Evolutionary conservation across 2,113 vertebrate species (phyloP), one percentile per base, ranked within the genome.

Genomic region (Xenotilapia flavipinnis): DNA sequence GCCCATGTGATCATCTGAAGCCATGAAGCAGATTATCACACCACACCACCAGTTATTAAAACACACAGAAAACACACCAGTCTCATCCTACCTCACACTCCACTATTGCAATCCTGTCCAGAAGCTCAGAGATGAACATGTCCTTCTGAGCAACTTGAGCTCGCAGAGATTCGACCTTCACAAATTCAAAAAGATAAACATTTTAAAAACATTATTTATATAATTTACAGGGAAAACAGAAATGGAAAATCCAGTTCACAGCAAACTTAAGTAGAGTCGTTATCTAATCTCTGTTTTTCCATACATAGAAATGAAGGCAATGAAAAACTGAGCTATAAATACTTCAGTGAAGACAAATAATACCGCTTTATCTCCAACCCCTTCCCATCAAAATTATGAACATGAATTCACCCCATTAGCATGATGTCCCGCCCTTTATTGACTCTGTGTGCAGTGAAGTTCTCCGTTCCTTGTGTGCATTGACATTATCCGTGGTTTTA

Each of bases 21-120:
- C n/a, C 87, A 91, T 90, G 83, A 90, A 91, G 21, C 2, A 90
- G 82, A 73, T 70, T 6, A 81, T 51, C 55, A 85, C 79, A 87
- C 85, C 90, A 81, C 88, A 88, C 58, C 9, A 62, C 58, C 77
- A 60, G 14, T 14, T 21, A 51, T 19, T 9, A 26, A 56, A 83
- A 49, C 77, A 38, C 12, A 5, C 10, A 54, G 33, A 10, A n/a
- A 55, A 38, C 58, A 80, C 19, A 38, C 54, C 40, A 5, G 15
- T 12, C 7, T 36, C 3, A 3, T 81, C 96, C 97, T 97, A 99
- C 99, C 98, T 99, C 98, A 93, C 98, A 98, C 96, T 99, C 98
- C 90, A 99, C 96, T 82, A 99, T 98, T 13, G 98, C 98, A 19
- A 99, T 98, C 94, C 98, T 98, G 95, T 99, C 98, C 93, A 99